Base-by-base conservation (phyloP, 2,888 invertebrate genomes). In the Theodoxus fluviatilis region DNA sequence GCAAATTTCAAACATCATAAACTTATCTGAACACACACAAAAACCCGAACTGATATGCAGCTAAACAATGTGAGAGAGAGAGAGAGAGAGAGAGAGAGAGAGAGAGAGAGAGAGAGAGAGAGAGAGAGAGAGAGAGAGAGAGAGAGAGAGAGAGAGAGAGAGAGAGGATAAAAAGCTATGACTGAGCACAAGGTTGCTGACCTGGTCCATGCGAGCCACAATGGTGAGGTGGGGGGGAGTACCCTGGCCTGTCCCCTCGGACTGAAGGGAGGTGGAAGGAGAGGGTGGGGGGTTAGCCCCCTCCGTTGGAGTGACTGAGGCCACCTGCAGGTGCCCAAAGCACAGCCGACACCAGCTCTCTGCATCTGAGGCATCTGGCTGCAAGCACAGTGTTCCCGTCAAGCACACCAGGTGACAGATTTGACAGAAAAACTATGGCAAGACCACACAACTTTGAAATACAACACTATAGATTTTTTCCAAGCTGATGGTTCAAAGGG, bases 271-370 rank as follows among this genome's bases (percentile, higher is more conserved):
- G n/a, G 68, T 37, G 33, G 49, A 22, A 15, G 33, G 12, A 7
- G 25, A 37, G 12, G 40, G 37, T 38, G 47, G 37, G n/a, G 57
- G 2, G 1, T 22, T 31, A 12, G n/a, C 25, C 7, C 15, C 49
- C 63, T 43, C 69, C 66, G 49, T 73, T 72, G 47, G 74, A 25
- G 66, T 38, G 7, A 38, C 69, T 7, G 69, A 47, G 37, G 73
- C 71, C 28, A 68, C 38, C 52, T 71, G 71, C 38, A 73, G 71
- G 31, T 79, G 74, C 15, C 87, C 87, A 73, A 88, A 87, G 75
- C 90, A 90, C 37, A 89, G 80, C 35, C 82, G 74, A 69, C 89
- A 86, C 90, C 90, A 90, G 40, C 83, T 86, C 6, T 83, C 81
- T 52, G 87, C 85, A 78, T 90, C 86, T 3, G 86, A 85, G 15